Conservation (phyloP, 1,140 invertebrate species). For the Bombus haemorrhoidalis region DNA sequence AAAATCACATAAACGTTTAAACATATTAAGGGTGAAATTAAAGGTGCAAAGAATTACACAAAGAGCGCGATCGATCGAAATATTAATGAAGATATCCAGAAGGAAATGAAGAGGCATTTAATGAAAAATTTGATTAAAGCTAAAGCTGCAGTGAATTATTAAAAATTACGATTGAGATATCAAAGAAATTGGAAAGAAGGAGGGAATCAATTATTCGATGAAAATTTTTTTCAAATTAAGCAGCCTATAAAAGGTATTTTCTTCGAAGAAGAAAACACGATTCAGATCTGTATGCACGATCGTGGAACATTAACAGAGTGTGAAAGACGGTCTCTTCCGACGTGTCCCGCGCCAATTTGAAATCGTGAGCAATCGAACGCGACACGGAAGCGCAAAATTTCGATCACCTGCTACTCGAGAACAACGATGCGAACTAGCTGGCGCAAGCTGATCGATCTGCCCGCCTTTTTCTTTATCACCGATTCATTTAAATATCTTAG, state of each 20-base stretch:
- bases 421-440: conserved; percentile 22
- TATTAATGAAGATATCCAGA: not conserved
- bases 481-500: not conserved
- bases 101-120: not conserved
- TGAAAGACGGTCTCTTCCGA: not conserved
- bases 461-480: not conserved
- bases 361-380: conserved; percentile 18
- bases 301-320: not conserved
- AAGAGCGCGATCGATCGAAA: not conserved
- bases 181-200: not conserved
- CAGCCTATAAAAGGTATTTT: not conserved
- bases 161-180: not conserved
- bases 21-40: not conserved
- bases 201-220: not conserved
- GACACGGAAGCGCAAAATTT: conserved; percentile 3
- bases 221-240: too few relatives aligned
- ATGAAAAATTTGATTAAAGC: not conserved
- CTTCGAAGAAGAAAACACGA: not conserved
- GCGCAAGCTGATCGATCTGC: conserved; percentile 3
- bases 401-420: not conserved
- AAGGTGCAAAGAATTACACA: not conserved
- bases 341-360: not conserved
- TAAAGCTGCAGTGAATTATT: not conserved
- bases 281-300: not conserved
- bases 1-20: too few relatives aligned